Base-by-base conservation (phyloP, 2,113 vertebrate species). In the Rallus limicola region DNA sequence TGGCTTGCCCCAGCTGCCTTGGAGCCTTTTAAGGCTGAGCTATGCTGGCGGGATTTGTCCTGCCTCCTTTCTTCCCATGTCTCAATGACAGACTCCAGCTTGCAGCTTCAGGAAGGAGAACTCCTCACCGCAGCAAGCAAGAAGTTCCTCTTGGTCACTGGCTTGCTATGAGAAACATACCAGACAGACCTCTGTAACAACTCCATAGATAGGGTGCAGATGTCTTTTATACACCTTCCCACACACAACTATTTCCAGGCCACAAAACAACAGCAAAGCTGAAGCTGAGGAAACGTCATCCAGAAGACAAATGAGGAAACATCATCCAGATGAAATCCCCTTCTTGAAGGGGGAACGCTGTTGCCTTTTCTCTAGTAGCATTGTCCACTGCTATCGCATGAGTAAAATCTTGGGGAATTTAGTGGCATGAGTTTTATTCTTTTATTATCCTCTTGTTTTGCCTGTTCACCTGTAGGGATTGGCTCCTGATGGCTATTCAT, bases 21-120 rank as follows among this genome's bases (percentile, higher is more conserved):
- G 36, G 36, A 1, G 5, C 40, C 68, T 40, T 40, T 31, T 20
- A 28, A 62, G n/a, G 42, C 34, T 38, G 74, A 52, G 44, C 16
- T 24, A 12, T 0, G 7, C 10, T 6, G 34, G 17, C 12, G 8
- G 15, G 1, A 1, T 20, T 64, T 34, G 16, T 44, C n/a, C 36
- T 38, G 33, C 65, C 36, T 26, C 36, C 20, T 14, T n/a, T 44
- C 56, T 17, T 23, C 34, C 50, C 10, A 7, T 15, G 19, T 70
- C 36, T n/a, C 52, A 20, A 2, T 15, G 18, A 21, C 14, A 19
- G 38, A 8, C 14, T 72, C 14, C 53, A 38, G 6, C 36, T 72
- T 44, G 44, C 46, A 34, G 76, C 38, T 74, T 26, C 24, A 7
- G 8, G 55, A 62, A 29, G 18, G 13, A 69, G 23, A 75, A 24